Conservation (phyloP, 1,140 invertebrate species). For the Trichogramma pretiosum region DNA sequence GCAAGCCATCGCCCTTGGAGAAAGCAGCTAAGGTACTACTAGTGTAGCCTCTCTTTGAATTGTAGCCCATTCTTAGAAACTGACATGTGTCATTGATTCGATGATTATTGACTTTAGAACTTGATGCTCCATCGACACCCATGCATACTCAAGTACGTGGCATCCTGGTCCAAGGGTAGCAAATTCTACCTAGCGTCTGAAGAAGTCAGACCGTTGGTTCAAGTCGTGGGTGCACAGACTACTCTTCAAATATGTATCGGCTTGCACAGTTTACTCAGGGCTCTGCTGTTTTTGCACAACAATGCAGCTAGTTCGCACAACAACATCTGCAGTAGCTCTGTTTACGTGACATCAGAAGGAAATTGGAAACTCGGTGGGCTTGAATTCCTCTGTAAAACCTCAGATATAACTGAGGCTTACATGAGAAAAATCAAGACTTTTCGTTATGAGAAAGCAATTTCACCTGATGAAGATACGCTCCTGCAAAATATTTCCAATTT, state of each 20-base stretch:
- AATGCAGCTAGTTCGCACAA: constrained; percentile 70
- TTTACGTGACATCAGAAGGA: constrained; percentile 72
- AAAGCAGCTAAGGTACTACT: constrained; percentile 62
- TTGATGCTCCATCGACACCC: constrained; percentile 73
- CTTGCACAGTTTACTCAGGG: constrained; percentile 63
- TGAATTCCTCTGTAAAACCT: constrained; percentile 65
- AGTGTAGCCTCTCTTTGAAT: too few species aligned
- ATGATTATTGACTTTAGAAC: constrained; percentile 52
- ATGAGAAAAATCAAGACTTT: constrained; percentile 59
- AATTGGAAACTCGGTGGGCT: constrained; percentile 76
- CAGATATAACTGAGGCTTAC: constrained; percentile 56
- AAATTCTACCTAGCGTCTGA: constrained; percentile 69
- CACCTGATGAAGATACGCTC: constrained; percentile 58
- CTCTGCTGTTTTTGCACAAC: constrained; percentile 70
- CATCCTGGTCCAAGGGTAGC: constrained; percentile 66
- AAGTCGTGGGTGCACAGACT: constrained; percentile 54
- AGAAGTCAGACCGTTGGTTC: constrained; percentile 60
- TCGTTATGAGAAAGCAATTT: constrained; percentile 60
- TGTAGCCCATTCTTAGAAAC: too few species aligned
- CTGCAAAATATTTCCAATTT: constrained; percentile 33
- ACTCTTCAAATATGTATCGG: constrained; percentile 70
- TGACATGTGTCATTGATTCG: too few species aligned
- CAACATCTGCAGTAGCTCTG: constrained; percentile 67
- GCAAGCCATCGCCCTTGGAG: constrained; percentile 57
- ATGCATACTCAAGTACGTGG: constrained; percentile 67